phyloP scores from a whole-genome alignment of 2,797 vertebrate genomes.

The Erpetoichthys calabaricus region DNA sequence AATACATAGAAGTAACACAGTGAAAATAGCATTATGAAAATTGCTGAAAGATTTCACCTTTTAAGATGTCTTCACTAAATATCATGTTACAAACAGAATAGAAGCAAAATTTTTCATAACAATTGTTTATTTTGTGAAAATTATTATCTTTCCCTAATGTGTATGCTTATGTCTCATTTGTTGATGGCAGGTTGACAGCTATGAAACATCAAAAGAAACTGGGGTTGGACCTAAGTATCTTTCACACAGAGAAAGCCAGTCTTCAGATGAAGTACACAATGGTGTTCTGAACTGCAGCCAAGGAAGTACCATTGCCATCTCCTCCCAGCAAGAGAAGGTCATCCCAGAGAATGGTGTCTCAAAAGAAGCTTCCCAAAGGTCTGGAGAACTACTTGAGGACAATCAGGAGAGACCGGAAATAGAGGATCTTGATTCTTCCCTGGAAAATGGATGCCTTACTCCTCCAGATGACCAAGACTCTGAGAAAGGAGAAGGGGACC shows the following conservation, averaged over 20 bases:
- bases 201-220: constrained; percentile 47
- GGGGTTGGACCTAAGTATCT: constrained; percentile 55
- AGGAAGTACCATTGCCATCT: constrained; percentile 34
- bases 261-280: constrained; percentile 65
- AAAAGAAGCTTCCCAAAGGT: constrained; percentile 36
- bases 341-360: constrained; percentile 36
- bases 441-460: constrained; percentile 69
- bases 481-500: constrained; percentile 51
- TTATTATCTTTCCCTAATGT: not conserved
- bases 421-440: constrained; percentile 43
- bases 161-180: not conserved
- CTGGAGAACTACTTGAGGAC: constrained; percentile 43
- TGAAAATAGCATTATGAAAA: too few relatives aligned
- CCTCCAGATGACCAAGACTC: constrained; percentile 55
- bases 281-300: constrained; percentile 52
- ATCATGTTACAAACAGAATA: too few relatives aligned
- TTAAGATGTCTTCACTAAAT: too few relatives aligned
- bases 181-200: constrained; percentile 42
- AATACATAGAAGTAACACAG: too few relatives aligned
- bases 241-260: constrained; percentile 45
- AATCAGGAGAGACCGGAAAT: constrained; percentile 22
- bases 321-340: constrained; percentile 52
- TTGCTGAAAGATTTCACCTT: too few relatives aligned
- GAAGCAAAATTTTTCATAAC: not conserved
- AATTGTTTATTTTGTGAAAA: not conserved